phyloP scores from a whole-genome alignment of 2,797 vertebrate species.

The Eremophila alpestris region DNA sequence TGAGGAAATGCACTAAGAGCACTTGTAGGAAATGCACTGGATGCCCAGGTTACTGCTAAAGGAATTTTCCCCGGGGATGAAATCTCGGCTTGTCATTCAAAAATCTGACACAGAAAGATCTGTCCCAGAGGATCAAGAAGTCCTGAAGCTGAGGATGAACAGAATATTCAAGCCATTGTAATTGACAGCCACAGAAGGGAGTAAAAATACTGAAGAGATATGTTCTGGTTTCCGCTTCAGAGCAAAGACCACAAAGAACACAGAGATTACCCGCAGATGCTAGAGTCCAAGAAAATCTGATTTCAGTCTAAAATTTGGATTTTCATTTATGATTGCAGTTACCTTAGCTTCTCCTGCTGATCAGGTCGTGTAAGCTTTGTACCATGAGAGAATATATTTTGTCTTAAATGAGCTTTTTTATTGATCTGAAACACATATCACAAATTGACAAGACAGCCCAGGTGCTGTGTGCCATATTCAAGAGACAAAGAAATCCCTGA shows the following conservation, averaged over 20 bases:
- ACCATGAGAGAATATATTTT: not conserved
- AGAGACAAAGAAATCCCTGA: not conserved
- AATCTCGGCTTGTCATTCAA: not conserved
- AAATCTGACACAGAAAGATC: not conserved
- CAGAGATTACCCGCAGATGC: not conserved
- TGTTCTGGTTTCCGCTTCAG: not conserved
- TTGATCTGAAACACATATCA: conserved; percentile 11
- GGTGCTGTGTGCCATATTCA: not conserved
- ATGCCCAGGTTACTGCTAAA: not conserved
- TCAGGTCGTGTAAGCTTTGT: not conserved
- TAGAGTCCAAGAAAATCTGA: not conserved
- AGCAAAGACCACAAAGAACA: not conserved
- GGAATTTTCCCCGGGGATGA: not conserved
- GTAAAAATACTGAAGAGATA: not conserved
- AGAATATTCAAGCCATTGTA: not conserved
- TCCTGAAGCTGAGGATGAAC: not conserved
- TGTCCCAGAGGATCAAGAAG: not conserved
- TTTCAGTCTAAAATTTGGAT: not conserved
- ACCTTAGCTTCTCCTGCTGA: not conserved
- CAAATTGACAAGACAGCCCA: not conserved
- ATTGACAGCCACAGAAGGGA: not conserved
- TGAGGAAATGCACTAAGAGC: not conserved
- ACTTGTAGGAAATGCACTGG: not conserved
- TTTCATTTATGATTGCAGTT: not conserved
- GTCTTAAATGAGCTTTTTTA: not conserved